Conservation (phyloP, 2,888 invertebrate genomes). For the Neoitamus cyanurus region DNA sequence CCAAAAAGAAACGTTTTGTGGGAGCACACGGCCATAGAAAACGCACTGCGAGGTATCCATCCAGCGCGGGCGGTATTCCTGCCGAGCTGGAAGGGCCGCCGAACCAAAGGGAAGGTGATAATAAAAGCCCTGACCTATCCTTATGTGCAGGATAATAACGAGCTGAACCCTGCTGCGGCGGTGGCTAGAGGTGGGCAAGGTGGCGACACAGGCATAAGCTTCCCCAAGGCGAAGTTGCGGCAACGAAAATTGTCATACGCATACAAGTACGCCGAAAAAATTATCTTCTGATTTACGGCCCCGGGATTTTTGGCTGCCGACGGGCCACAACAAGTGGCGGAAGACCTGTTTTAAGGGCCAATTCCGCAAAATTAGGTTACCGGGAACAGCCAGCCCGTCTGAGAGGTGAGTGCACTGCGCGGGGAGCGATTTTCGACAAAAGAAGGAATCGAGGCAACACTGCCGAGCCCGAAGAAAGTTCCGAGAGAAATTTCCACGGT, state of each 20-base stretch:
- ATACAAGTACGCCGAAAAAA: conserved; percentile 37
- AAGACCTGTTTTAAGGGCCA: conserved; percentile 40
- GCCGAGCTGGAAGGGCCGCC: neutral
- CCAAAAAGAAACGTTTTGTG: conserved; percentile 39
- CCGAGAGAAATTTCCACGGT: conserved; percentile 26
- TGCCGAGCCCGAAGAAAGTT: conserved; percentile 8
- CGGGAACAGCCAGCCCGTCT: conserved; percentile 14
- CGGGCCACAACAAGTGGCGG: conserved; percentile 43
- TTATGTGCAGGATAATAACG: conserved; percentile 39
- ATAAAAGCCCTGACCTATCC: conserved; percentile 42
- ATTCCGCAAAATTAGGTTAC: conserved; percentile 43
- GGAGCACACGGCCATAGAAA: conserved; percentile 16
- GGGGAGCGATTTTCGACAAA: neutral
- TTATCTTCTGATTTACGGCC: conserved; percentile 39
- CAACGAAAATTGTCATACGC: conserved; percentile 29
- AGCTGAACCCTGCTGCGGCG: neutral
- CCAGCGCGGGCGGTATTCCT: neutral
- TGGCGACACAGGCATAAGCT: neutral
- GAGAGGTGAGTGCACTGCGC: neutral
- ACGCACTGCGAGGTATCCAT: conserved; percentile 1
- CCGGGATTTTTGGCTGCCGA: conserved; percentile 9
- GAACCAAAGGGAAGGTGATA: conserved; percentile 15
- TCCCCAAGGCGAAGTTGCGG: neutral
- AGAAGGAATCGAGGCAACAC: neutral
- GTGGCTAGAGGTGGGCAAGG: neutral